Base-by-base conservation (phyloP, 2,888 invertebrate genomes). In the Perdita meconis region DNA sequence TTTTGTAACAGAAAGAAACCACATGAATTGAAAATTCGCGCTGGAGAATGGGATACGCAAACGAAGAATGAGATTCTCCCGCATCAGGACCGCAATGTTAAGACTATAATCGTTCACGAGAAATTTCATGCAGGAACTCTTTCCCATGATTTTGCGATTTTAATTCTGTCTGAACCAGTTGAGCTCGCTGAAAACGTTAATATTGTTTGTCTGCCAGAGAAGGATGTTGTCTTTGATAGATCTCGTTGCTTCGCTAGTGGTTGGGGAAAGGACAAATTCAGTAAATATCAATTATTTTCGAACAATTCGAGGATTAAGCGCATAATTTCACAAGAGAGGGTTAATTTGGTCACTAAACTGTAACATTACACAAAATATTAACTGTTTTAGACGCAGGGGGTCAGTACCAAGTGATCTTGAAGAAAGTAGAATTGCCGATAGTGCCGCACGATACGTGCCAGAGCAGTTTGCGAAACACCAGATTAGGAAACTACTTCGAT, bases 41-140 rank as follows among this genome's bases (percentile, higher is more conserved):
- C 96, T 0, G 97, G 97, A 0, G 97, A 97, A 92, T 97, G 97
- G 97, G 97, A 97, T 91, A 96, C 96, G 0, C 96, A 96, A 90
- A 95, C 95, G 0, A 95, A 94, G 42, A 94, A 93, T 56, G 97
- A 97, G 88, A 93, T 95, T 0, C 94, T 93, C 73, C 94, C 95
- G 0, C 95, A 96, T 89, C 96, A 96, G 87, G 96, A 97, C 88
- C 93, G 96, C 2, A 92, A 93, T 4, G 96, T 96, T 0, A 88
- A 90, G 0, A 93, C 93, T 6, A 92, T 95, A 0, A 90, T 94
- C 0, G 89, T 94, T 0, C 96, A 97, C 86, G 94, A 95, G 34
- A 92, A 94, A 47, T 96, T 94, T 84, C 94, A 95, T 85, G 93
- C 94, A 59, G 95, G 95, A 1, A 95, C 95, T 10, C 93, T 97